phyloP scores from a whole-genome alignment of 1,140 invertebrate genomes.

The Eupeodes corollae region DNA sequence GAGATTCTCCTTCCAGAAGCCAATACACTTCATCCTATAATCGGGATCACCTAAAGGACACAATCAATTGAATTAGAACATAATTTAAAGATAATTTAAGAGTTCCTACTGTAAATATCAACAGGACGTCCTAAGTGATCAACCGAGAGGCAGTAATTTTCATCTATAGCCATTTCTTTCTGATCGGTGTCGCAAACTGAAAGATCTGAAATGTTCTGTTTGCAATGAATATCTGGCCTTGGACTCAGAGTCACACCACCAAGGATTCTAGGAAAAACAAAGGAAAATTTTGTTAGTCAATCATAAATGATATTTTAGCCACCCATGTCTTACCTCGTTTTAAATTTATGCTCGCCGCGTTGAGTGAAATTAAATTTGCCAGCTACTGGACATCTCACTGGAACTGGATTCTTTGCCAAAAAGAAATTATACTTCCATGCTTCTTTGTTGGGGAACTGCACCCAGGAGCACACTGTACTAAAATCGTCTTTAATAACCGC shows the following conservation, averaged over 20 bases:
- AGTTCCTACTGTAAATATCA: conserved; percentile 65
- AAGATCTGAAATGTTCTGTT: conserved; percentile 88
- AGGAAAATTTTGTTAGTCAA: neutral
- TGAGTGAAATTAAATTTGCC: conserved; percentile 93
- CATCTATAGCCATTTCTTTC: conserved; percentile 85
- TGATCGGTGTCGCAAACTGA: conserved; percentile 88
- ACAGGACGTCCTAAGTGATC: conserved; percentile 86
- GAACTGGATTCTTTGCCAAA: conserved; percentile 80
- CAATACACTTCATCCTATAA: conserved; percentile 94
- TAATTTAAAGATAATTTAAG: neutral
- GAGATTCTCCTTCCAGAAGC: conserved; percentile 95
- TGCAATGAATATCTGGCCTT: conserved; percentile 83
- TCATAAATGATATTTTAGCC: neutral
- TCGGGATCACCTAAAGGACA: conserved; percentile 65
- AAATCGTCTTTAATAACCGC: conserved; percentile 84
- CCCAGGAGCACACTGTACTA: conserved; percentile 86
- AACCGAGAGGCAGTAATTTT: conserved; percentile 91
- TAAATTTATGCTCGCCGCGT: conserved; percentile 74
- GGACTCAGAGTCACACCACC: conserved; percentile 89
- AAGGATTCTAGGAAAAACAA: conserved; percentile 52
- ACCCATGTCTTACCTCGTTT: conserved; percentile 46
- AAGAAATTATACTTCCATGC: conserved; percentile 84
- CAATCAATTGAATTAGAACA: conserved; percentile 37
- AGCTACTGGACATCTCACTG: conserved; percentile 87
- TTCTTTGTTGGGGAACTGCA: conserved; percentile 73